Evolutionary conservation across 2,888 invertebrate species (phyloP).

Genomic region (Thereva unica): DNA sequence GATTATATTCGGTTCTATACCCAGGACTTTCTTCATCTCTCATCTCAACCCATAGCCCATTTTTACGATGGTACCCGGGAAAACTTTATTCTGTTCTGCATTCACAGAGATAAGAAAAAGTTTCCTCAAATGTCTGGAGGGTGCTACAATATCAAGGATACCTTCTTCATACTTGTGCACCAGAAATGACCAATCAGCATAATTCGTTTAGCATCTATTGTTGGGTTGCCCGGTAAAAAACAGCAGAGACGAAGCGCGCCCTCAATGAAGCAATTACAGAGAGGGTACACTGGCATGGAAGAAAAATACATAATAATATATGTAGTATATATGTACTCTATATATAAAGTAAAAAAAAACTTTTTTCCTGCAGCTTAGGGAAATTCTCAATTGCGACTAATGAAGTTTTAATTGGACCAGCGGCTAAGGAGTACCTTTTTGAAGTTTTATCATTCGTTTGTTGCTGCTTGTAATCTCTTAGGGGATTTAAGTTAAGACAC

Average conservation of each 20-base stretch:
- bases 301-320: too few species aligned
- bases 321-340: too few species aligned
- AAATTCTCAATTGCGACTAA: conserved; percentile 40
- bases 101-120: conserved; percentile 24
- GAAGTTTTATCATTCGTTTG: conserved; percentile 12
- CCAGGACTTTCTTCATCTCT: too few species aligned
- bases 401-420: conserved; percentile 38
- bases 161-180: conserved; percentile 22
- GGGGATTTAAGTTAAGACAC: too few species aligned
- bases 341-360: neutral
- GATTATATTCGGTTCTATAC: too few species aligned
- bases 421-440: conserved; percentile 14
- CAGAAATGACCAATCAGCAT: conserved; percentile 36
- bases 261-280: too few species aligned
- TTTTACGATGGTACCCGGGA: too few species aligned
- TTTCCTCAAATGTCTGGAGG: conserved; percentile 14
- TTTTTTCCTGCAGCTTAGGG: conserved; percentile 16
- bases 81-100: conserved; percentile 2
- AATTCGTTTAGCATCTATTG: conserved; percentile 34
- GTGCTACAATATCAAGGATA: conserved; percentile 10
- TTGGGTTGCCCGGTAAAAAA: conserved; percentile 14
- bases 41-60: too few species aligned
- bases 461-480: neutral
- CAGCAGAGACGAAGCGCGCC: neutral
- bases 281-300: too few species aligned